Evolutionary conservation across 2,797 vertebrate species (phyloP).

Genomic region (Halcyon leucocephala): DNA sequence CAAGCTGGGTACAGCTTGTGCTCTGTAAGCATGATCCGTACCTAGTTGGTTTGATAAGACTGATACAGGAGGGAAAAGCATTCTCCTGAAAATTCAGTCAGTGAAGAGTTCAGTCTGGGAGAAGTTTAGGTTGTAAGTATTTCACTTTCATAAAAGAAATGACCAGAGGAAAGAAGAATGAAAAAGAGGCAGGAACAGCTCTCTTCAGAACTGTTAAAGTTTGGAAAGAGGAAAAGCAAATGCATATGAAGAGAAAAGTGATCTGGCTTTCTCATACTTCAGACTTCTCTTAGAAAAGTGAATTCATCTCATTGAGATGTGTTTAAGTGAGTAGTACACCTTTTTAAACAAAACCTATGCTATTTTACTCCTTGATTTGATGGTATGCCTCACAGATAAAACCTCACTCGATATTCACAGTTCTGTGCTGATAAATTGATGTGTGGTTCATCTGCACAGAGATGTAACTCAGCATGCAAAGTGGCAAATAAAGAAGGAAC

Average conservation of each 20-base stretch:
- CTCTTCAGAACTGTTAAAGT: background rate
- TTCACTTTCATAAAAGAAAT: background rate
- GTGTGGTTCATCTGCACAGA: background rate
- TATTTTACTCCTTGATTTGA: background rate
- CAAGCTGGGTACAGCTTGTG: background rate
- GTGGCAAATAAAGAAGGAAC: background rate
- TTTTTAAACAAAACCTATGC: background rate
- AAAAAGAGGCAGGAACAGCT: background rate
- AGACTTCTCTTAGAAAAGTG: background rate
- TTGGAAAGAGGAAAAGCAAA: background rate
- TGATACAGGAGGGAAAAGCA: background rate
- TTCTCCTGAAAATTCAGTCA: background rate
- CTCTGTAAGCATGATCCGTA: background rate
- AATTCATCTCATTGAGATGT: background rate
- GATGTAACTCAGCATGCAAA: background rate
- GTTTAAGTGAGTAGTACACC: background rate
- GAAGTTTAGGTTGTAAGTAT: background rate
- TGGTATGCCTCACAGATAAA: background rate
- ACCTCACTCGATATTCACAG: background rate
- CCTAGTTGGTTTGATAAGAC: background rate
- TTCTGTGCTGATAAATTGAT: background rate
- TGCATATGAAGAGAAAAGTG: background rate
- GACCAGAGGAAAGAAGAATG: background rate
- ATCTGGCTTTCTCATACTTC: background rate
- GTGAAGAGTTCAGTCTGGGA: background rate